Conservation (phyloP, 1,140 invertebrate species). For the Cyphomyrmex costatus region DNA sequence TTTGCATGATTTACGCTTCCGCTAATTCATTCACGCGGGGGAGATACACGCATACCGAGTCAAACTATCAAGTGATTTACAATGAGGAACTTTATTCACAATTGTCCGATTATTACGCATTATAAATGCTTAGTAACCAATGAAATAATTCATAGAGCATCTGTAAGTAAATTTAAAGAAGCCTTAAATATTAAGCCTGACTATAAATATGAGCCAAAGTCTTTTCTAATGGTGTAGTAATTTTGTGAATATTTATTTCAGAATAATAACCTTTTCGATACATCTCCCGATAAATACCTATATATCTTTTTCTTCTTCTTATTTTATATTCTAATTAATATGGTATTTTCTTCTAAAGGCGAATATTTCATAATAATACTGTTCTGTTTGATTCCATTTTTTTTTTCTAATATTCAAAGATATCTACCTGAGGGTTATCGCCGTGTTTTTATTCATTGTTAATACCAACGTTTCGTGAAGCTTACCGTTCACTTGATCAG, state of each 20-base stretch:
- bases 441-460: no score
- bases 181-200: no score
- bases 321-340: not conserved
- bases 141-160: no score
- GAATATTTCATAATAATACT: not conserved
- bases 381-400: not conserved
- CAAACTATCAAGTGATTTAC: not conserved
- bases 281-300: not conserved
- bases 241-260: not conserved
- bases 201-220: no score
- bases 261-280: not conserved
- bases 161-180: no score
- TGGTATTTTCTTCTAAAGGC: not conserved
- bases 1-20: slow-evolving; percentile 54
- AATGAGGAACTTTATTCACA: not conserved
- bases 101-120: slow-evolving; percentile 2
- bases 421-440: no score
- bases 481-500: no score
- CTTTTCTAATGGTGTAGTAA: not conserved
- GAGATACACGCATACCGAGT: slow-evolving; percentile 20
- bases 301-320: not conserved
- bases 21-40: slow-evolving; percentile 39
- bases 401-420: no score
- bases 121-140: no score
- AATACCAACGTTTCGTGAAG: no score